Evolutionary conservation across 64 coral and sea anemone species (phyloP).

Genomic region (Montipora sp.): DNA sequence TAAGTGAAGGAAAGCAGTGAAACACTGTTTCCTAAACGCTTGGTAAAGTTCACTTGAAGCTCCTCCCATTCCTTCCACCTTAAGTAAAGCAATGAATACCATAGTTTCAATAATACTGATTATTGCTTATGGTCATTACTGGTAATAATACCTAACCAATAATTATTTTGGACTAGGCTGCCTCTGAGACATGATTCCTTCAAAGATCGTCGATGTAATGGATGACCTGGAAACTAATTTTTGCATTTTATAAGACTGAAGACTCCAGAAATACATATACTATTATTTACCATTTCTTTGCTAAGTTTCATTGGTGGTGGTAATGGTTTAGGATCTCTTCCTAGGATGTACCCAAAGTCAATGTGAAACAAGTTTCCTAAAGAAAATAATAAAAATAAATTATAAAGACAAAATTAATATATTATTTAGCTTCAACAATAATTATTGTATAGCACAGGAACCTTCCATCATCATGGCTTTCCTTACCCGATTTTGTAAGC

Average conservation of each 20-base stretch:
- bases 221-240: no score
- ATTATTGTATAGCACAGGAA: no score
- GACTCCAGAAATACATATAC: no score
- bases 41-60: conserved; percentile 97
- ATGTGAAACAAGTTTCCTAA: conserved; percentile 87
- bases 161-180: no score
- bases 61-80: conserved; percentile 97
- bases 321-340: conserved; percentile 94
- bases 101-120: neutral
- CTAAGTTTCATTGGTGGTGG: conserved; percentile 99
- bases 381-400: neutral
- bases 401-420: neutral
- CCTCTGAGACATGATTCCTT: no score
- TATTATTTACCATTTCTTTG: conserved; percentile 92
- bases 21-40: conserved; percentile 96
- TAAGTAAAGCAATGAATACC: neutral
- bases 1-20: conserved; percentile 93
- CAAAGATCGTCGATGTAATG: no score
- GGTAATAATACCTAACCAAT: no score
- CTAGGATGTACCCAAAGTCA: conserved; percentile 98
- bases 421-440: no score
- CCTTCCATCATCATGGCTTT: neutral
- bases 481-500: conserved; percentile 94
- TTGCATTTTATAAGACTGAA: no score
- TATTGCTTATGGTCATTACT: no score